These are phyloP conservation scores for Oostethus manadensis DNA, from an alignment of 2,113 vertebrate species.

Conservation along the genomic window DNA sequence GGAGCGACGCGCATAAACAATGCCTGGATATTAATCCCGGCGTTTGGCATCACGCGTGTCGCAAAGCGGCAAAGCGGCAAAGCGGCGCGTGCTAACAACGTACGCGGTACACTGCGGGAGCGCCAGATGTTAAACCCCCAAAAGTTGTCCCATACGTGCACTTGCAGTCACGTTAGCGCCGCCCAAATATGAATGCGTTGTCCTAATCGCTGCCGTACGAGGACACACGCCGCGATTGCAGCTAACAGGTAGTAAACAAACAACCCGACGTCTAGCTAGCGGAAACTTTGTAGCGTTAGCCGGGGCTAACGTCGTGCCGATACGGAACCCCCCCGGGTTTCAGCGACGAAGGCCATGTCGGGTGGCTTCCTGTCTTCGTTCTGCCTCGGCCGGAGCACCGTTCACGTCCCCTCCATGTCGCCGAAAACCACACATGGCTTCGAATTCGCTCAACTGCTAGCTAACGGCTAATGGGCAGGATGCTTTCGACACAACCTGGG, in stretches of 20 bases:
- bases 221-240: background rate
- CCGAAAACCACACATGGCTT: constrained; percentile 11
- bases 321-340: constrained; percentile 20
- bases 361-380: constrained; percentile 10
- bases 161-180: background rate
- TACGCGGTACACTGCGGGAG: constrained; percentile 25
- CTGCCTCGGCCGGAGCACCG: constrained; percentile 4
- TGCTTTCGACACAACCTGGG: constrained; percentile 64
- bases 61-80: too few species aligned
- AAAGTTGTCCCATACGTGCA: constrained; percentile 18
- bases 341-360: constrained; percentile 12
- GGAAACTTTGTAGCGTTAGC: constrained; percentile 57
- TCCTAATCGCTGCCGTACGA: background rate
- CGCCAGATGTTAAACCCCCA: constrained; percentile 33
- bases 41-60: constrained; percentile 48
- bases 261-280: constrained; percentile 30
- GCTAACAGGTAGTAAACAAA: constrained; percentile 2
- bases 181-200: background rate
- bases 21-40: constrained; percentile 43
- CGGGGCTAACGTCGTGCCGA: constrained; percentile 42
- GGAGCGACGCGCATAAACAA: constrained; percentile 44
- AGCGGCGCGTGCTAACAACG: too few species aligned
- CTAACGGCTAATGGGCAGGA: constrained; percentile 54
- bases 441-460: constrained; percentile 17
- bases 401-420: constrained; percentile 13